A percentile compares a stretch with the other conserved stretches of the same genome.
These are phyloP conservation scores for Euwallacea similis DNA, from an alignment of 1,140 invertebrate genomes.

Conservation along the genomic window DNA sequence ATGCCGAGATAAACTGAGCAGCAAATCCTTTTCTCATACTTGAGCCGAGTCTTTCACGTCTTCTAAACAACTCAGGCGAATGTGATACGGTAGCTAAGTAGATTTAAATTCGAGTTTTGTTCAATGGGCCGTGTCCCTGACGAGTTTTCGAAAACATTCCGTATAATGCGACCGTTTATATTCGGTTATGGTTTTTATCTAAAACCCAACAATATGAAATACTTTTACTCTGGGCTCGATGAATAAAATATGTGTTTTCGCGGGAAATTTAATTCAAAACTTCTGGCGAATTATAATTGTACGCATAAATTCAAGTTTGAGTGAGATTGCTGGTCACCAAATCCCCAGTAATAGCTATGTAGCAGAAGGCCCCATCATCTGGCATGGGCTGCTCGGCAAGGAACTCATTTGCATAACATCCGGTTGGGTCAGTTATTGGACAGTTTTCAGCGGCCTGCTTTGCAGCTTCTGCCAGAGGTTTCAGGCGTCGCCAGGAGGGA, in stretches of 20 bases:
- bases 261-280: slow-evolving; percentile 5
- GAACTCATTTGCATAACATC: slow-evolving; percentile 54
- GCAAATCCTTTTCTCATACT: slow-evolving; percentile 24
- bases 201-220: slow-evolving; percentile 4
- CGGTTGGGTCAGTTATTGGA: slow-evolving; percentile 54
- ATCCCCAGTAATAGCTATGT: slow-evolving; percentile 57
- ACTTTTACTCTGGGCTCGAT: too few relatives aligned
- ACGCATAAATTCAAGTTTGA: slow-evolving; percentile 21
- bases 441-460: slow-evolving; percentile 49
- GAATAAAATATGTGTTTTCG: background rate
- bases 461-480: slow-evolving; percentile 52
- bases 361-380: slow-evolving; percentile 58
- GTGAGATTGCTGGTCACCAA: slow-evolving; percentile 41
- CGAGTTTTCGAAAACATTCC: slow-evolving; percentile 23
- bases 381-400: slow-evolving; percentile 53
- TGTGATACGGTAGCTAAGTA: slow-evolving; percentile 25
- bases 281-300: slow-evolving; percentile 2
- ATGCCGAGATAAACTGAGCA: slow-evolving; percentile 16
- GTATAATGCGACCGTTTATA: slow-evolving; percentile 23
- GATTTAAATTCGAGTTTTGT: slow-evolving; percentile 27
- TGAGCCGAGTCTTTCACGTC: slow-evolving; percentile 19
- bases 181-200: slow-evolving; percentile 18
- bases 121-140: slow-evolving; percentile 21
- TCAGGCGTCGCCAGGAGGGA: slow-evolving; percentile 51
- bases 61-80: slow-evolving; percentile 24